Evolutionary conservation across 1,140 invertebrate genomes (phyloP), one percentile per base, ranked within the genome.

Genomic region (Drosophila pectinifera): DNA sequence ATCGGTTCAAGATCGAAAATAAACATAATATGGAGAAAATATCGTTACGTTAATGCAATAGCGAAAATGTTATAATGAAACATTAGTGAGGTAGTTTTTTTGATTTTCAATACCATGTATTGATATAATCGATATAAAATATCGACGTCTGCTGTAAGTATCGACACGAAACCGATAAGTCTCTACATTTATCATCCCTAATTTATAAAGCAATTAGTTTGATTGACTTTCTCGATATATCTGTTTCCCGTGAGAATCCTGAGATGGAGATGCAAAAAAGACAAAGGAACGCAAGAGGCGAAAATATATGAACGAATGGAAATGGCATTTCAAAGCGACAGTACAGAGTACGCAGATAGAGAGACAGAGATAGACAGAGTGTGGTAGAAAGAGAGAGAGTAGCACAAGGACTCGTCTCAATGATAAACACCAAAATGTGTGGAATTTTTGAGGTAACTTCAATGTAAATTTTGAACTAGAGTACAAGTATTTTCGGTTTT

Each of bases 241-340:
- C 24, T 62, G 58, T 10, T 56, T 39, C 56, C 34, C 26, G 11
- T 42, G 11, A 34, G 14, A 31, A 45, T 56, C 20, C 36, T 24
- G 20, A 54, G 24, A 43, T 41, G 65, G 46, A 34, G 46, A 72
- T 61, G 69, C 69, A 41, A 59, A 46, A 57, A 55, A 38, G 31
- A 24, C 24, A 53, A 73, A 39, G 7, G 6, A 70, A 61, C 31
- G 10, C 20, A 73, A 62, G 61, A 10, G n/a, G 39, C 48, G 55
- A 55, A 61, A 49, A 13, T 41, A 22, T 48, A 49, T 64, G 38
- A 64, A 42, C 41, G n/a, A 64, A 55, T 45, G 31, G 41, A 42
- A 55, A 38, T 74, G 72, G 46, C 43, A 64, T 74, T 73, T 74
- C 58, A 64, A 74, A 74, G 72, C 72, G 72, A 63, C 22, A 74